Evolutionary conservation across 2,797 vertebrate species (phyloP).

Genomic region (Scolopax bukidnonensis): DNA sequence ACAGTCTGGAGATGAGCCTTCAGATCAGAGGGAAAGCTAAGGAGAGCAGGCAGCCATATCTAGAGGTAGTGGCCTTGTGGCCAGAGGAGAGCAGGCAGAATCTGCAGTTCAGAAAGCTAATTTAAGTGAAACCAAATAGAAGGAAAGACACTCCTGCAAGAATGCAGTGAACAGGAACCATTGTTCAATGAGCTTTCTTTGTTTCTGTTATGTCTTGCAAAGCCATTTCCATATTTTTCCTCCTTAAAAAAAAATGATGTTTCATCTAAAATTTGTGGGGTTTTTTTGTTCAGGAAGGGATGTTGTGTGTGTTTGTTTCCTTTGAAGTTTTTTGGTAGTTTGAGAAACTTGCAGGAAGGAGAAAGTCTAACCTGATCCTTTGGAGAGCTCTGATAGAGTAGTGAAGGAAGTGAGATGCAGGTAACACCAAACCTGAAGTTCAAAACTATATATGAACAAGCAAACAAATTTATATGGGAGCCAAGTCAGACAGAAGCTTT

Average conservation of each 20-base stretch:
- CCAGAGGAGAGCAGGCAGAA: background rate
- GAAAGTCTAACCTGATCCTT: background rate
- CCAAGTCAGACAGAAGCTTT: background rate
- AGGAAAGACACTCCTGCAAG: background rate
- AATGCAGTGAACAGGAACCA: background rate
- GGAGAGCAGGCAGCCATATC: background rate
- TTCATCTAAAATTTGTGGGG: background rate
- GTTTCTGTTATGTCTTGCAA: background rate
- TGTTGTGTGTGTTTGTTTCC: background rate
- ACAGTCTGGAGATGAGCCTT: background rate
- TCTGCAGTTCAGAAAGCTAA: background rate
- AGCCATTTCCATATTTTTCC: background rate
- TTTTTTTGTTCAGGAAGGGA: background rate
- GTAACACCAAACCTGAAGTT: background rate
- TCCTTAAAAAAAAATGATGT: background rate
- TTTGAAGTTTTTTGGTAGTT: background rate
- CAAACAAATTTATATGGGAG: background rate
- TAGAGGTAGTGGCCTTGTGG: background rate
- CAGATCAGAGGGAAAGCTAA: background rate
- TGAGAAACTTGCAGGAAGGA: background rate
- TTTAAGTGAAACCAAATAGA: background rate
- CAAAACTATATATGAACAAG: background rate
- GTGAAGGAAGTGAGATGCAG: background rate
- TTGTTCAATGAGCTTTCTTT: background rate
- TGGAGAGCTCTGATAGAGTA: background rate